Base-by-base conservation (phyloP, 92 coral and sea anemone species). In the Bergia puertoricense region DNA sequence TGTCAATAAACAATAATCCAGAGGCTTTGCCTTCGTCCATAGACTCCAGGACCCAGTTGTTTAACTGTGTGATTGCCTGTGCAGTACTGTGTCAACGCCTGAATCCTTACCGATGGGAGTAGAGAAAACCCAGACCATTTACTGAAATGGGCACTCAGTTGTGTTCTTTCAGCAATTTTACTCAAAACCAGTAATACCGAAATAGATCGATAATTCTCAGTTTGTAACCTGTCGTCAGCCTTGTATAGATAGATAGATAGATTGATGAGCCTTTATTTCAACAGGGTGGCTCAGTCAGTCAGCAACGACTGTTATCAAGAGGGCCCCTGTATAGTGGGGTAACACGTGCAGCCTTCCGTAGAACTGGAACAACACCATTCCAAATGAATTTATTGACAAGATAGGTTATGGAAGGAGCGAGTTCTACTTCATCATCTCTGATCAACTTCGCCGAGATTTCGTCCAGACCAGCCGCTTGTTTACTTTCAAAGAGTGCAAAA, bases 1-100 rank as follows among this genome's bases (percentile, higher is more conserved):
- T 89, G 82, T 92, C 90, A 18, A 85, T 77, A 81, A 89, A 92
- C 18, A 91, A 54, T 41, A 85, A 72, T 37, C 93, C 91, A 88
- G 89, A 67, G 54, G 83, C 72, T 91, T 83, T 91, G 1, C 91
- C 88, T 11, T 37, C 42, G 67, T 89, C 92, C 86, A 89, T 92
- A 48, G 71, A 38, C 37, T 85, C 86, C 15, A 91, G 82, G 30
- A 30, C 30, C 30, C 30, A 30, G 30, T 30, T 30, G 30, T 30
- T 30, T 30, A 30, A 30, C 30, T 91, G 91, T 71, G 73, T 79
- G 50, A 91, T 80, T 80, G 94, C 90, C 67, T 89, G 91, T 46
- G 38, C 89, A 43, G 89, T 91, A 72, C 85, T 85, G 23, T 85
- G 91, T n/a, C 91, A 88, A 67, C 88, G 86, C 68, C 81, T 84